Base-by-base conservation (phyloP, 2,113 vertebrate species). In the Centrocercus urophasianus region DNA sequence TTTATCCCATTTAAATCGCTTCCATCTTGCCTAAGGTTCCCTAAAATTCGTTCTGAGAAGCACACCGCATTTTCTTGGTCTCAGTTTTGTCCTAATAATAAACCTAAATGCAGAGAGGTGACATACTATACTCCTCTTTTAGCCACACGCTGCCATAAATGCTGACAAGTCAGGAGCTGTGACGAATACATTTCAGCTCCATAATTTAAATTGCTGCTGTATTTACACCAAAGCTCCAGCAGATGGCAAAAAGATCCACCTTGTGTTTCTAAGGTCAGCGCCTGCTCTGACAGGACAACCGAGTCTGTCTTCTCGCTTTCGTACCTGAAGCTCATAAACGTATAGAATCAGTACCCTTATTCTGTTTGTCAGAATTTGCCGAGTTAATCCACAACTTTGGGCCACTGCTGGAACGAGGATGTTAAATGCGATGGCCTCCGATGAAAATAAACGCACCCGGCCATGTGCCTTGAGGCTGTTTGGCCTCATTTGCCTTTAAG, bases 71-170 rank as follows among this genome's bases (percentile, higher is more conserved):
- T 97, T 87, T 10, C 64, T 81, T 18, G 93, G 93, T 90, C 89
- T 96, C 93, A 73, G 83, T 89, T 97, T 94, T 89, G 92, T 96
- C 97, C 97, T 97, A 98, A 98, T 97, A 97, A 98, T 97, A 98
- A 97, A 96, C 89, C 67, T 83, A 91, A 90, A 94, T 6, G 94
- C 96, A 93, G 81, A 87, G 93, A 40, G 83, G 57, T 94, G 94
- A 97, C 96, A 97, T 96, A 87, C 85, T 90, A 85, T 94, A 17
- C 90, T 96, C 96, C 92, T 90, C 88, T 96, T 94, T 93, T 88
- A 96, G 96, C 93, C 96, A 67, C 91, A 85, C 14, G 54, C 72
- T 95, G 92, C 93, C 94, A 97, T 87, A 94, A 96, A 89, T 18
- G 70, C 77, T 92, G 96, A 90, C 94, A 76, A 57, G 93, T 18